Base-by-base conservation (phyloP, 2,113 vertebrate species). In the Corythaixoides concolor region DNA sequence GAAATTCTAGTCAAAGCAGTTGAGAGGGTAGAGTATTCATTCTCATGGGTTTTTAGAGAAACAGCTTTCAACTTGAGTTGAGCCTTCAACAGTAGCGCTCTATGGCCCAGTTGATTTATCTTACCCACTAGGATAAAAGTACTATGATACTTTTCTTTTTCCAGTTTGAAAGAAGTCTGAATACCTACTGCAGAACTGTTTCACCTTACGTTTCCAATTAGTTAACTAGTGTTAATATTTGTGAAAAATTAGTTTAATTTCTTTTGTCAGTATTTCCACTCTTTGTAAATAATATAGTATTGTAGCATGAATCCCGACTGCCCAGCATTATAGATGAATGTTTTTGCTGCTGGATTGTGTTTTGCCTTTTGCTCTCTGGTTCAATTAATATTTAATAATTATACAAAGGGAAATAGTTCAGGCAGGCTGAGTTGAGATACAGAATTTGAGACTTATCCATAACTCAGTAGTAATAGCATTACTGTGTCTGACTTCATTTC, bases 141-240 rank as follows among this genome's bases (percentile, higher is more conserved):
- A 58, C 30, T 69, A 4, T 50, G 18, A 41, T 22, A 39, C 1
- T 6, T n/a, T 41, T 58, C 67, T 59, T 67, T 23, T 30, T 39
- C 49, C 19, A 32, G 1, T 45, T 84, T 70, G 35, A 91, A 87
- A 70, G 18, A 56, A 73, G 24, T 26, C 52, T 70, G n/a, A 85
- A 41, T 70, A 69, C 16, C 33, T 84, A 20, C 14, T 66, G 35
- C 52, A 58, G 19, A 78, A 49, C 39, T 5, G 37, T 77, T 93
- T 85, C 8, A 62, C 3, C 30, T 70, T 52, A 59, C 3, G 2
- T 68, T 0, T 0, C 32, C 52, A 79, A 55, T 23, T 27, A 72
- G 16, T 63, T 93, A 72, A 23, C 26, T 43, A 62, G 9, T 37
- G 12, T n/a, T 81, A 62, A 67, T 87, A 83, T 47, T 79, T 56